A percentile compares a stretch with the other conserved stretches of the same genome.
These are phyloP conservation scores for Macheiramphus alcinus DNA, from an alignment of 2,113 vertebrate genomes.

Conservation along the genomic window DNA sequence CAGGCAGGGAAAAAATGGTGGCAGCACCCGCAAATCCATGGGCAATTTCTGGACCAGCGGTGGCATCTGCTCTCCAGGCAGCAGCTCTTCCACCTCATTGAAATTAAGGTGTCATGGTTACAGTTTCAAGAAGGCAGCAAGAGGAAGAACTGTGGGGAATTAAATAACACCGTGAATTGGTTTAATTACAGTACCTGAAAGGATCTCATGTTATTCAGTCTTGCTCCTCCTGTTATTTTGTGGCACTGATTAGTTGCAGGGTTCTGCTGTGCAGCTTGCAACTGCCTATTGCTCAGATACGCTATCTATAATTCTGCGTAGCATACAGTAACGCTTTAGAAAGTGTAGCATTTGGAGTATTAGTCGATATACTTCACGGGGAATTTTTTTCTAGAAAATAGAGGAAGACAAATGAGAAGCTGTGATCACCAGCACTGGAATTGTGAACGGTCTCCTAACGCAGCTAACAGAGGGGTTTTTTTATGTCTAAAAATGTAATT, in stretches of 20 bases:
- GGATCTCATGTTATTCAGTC: not conserved
- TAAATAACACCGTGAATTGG: not conserved
- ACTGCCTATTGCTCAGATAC: not conserved
- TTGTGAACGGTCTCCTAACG: not conserved
- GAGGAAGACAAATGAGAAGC: not conserved
- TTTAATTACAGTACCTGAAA: conserved; percentile 60
- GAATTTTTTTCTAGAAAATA: conserved; percentile 6
- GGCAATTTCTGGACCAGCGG: conserved; percentile 25
- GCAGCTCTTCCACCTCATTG: not conserved
- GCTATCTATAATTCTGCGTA: not conserved
- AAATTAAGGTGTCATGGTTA: conserved; percentile 47
- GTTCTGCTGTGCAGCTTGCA: not conserved
- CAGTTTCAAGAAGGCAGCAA: conserved; percentile 6
- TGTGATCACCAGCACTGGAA: not conserved
- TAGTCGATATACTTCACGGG: not conserved
- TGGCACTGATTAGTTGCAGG: not conserved
- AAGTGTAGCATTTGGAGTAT: conserved; percentile 1
- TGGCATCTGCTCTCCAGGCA: conserved; percentile 14
- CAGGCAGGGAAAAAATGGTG: not conserved
- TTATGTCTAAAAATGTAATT: conserved; percentile 3
- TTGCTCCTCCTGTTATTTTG: not conserved
- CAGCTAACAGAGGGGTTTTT: not conserved
- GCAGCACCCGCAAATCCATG: not conserved
- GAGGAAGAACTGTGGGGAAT: conserved; percentile 14
- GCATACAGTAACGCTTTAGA: not conserved